Percentiles rank a stretch among this genome's conserved stretches.
Evolutionary conservation across 2,113 vertebrate species (phyloP).

Genomic region (Passer montanus): DNA sequence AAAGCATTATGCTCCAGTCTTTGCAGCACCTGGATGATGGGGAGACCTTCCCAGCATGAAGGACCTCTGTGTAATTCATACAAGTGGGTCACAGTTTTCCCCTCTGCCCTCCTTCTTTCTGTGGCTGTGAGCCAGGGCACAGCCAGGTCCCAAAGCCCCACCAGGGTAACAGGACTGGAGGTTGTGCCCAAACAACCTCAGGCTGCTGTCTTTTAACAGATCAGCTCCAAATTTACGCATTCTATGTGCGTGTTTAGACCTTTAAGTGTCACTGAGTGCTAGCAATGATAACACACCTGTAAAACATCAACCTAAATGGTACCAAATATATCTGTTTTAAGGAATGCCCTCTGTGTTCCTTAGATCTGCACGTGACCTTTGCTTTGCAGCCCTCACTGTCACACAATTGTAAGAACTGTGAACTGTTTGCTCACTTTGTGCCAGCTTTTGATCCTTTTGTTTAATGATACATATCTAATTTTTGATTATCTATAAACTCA

Average conservation of each 20-base stretch:
- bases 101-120: fast-evolving
- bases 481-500: neutral
- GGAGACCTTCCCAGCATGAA: neutral
- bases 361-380: neutral
- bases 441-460: neutral
- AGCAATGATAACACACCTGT: neutral
- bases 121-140: neutral
- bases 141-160: neutral
- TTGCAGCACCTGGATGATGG: neutral
- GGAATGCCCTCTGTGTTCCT: neutral
- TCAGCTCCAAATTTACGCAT: neutral
- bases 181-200: neutral
- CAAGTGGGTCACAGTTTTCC: neutral
- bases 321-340: neutral
- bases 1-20: neutral
- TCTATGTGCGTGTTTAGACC: neutral
- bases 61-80: neutral
- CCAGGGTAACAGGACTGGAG: neutral
- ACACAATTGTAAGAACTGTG: neutral
- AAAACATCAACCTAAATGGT: slow-evolving; percentile 35
- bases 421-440: neutral
- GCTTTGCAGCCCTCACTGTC: neutral
- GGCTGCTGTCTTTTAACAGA: neutral
- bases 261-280: slow-evolving; percentile 18
- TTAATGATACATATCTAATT: neutral